phyloP scores from a whole-genome alignment of 2,113 vertebrate species.

The Corythaeola cristata region DNA sequence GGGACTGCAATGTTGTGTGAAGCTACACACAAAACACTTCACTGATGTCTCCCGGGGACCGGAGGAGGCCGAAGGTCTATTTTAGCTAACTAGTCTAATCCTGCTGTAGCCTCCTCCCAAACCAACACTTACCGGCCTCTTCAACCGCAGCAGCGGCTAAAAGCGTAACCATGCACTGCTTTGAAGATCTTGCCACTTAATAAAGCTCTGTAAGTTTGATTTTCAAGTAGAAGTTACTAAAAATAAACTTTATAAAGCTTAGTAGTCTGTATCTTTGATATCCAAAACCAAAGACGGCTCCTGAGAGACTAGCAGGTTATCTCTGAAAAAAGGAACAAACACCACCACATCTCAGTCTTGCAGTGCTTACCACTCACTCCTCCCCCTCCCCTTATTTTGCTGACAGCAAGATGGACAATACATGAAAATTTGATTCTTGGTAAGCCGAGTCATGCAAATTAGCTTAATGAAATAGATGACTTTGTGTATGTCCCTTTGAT shows the following conservation, averaged over 20 bases:
- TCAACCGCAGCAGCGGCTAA: background rate
- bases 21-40: conserved; percentile 4
- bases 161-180: background rate
- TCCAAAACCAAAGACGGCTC: background rate
- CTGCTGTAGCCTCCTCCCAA: background rate
- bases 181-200: background rate
- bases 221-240: background rate
- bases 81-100: background rate
- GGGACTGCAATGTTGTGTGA: background rate
- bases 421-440: conserved; percentile 78
- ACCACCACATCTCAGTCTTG: background rate
- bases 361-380: background rate
- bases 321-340: background rate
- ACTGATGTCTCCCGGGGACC: background rate
- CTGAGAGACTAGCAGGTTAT: background rate
- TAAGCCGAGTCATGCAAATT: conserved; percentile 82
- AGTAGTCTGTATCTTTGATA: background rate
- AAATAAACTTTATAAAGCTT: background rate
- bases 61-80: background rate
- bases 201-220: background rate
- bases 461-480: conserved; percentile 82
- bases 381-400: conserved; percentile 23
- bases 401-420: conserved; percentile 72
- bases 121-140: conserved; percentile 5
- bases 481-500: conserved; percentile 68